A percentile compares a stretch with the other conserved stretches of the same genome.
Evolutionary conservation across 2,113 vertebrate genomes (phyloP).

Genomic region (Pseudorectes ferrugineus): DNA sequence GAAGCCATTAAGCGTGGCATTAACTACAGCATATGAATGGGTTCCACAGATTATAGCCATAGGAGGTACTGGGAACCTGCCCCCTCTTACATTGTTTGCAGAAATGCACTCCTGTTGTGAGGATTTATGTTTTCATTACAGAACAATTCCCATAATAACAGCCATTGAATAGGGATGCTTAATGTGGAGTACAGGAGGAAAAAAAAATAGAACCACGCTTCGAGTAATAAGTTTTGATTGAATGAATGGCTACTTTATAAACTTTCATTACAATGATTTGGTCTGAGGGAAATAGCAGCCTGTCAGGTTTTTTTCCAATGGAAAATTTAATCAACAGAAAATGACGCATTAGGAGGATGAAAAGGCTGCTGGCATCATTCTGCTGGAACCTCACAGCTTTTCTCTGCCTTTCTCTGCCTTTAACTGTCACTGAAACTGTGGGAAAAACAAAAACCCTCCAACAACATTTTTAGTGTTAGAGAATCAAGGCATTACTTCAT

Average conservation of each 20-base stretch:
- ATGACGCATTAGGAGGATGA: background rate
- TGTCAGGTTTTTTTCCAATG: background rate
- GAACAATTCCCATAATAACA: conserved; percentile 44
- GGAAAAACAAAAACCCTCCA: background rate
- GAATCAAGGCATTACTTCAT: background rate
- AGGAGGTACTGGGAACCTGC: background rate
- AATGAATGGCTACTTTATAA: conserved; percentile 35
- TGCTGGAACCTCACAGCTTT: background rate
- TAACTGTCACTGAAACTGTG: background rate
- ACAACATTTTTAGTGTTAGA: background rate
- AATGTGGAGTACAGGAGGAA: background rate
- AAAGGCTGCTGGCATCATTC: background rate
- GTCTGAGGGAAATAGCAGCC: background rate
- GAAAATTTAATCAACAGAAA: conserved; percentile 25
- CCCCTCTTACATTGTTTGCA: background rate
- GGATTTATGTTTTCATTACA: conserved; percentile 51
- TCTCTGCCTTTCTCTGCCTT: background rate
- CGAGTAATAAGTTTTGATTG: conserved; percentile 32
- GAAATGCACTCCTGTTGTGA: conserved; percentile 19
- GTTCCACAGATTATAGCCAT: conserved; percentile 2
- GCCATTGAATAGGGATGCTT: conserved; percentile 20
- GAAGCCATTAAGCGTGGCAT: conserved; percentile 33
- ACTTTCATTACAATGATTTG: conserved; percentile 12
- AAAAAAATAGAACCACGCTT: background rate
- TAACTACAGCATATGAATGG: conserved; percentile 31